Base-by-base conservation (phyloP, 2,797 vertebrate species). In the Melanotaenia pygmaea region DNA sequence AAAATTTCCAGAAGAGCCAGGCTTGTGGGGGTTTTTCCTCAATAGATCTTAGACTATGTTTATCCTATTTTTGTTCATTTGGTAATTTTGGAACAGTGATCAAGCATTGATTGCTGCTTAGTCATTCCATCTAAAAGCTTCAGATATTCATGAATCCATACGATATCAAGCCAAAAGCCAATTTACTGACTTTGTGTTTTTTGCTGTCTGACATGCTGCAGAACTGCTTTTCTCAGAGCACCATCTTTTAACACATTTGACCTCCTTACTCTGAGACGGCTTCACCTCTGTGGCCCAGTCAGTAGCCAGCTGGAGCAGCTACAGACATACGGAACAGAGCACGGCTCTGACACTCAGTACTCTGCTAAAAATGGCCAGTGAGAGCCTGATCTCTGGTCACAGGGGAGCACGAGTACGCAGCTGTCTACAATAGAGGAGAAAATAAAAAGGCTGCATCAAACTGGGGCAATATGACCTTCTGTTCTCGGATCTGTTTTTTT, bases 381-480 rank as follows among this genome's bases (percentile, higher is more conserved):
- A 91, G 85, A 87, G 83, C 70, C 85, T 88, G 88, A 88, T 88
- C 43, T 69, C 67, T 5, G 74, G 85, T 77, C 90, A 81, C 87
- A 60, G 34, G 88, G 87, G 91, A 90, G 76, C 77, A 9, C 40
- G 64, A 77, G 80, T 77, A 89, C 86, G 86, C 88, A 87, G 88
- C 88, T 84, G 88, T 88, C 88, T 80, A 86, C 87, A 81, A 87
- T 53, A 72, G 87, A 87, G 77, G 62, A 74, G 82, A 65, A 80
- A 82, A 85, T 28, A 76, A 64, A 76, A 70, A 79, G 57, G 70
- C 79, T 74, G 81, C 87, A 80, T 75, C 67, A 77, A 91, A 90
- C 76, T 86, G 77, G 82, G 89, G 80, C 88, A 85, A 82, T 74
- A 78, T 91, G 87, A 91, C 93, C 90, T 90, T 89, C 75, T 81